Percentiles rank a stretch among this genome's conserved stretches.
These are phyloP conservation scores for Mamestra configurata DNA, from an alignment of 1,140 invertebrate genomes.

Conservation along the genomic window DNA sequence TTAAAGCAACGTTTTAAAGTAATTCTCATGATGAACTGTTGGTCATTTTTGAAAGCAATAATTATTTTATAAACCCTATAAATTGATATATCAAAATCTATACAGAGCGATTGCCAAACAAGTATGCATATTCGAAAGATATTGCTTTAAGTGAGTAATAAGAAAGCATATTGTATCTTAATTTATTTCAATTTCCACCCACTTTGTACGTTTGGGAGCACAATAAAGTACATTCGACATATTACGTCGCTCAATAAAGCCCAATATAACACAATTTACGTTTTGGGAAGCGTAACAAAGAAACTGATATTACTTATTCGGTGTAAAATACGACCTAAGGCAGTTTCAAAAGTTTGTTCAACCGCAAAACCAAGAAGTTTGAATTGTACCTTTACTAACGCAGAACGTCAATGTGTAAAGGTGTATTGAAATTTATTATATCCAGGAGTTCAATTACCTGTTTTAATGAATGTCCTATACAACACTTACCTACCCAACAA, in stretches of 20 bases:
- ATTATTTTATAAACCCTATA: too few relatives aligned
- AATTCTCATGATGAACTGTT: too few relatives aligned
- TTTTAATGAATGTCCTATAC: background rate
- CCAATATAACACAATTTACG: background rate
- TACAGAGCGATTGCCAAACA: background rate
- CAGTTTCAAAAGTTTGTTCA: background rate
- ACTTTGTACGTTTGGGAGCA: background rate
- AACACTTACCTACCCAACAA: constrained; percentile 4
- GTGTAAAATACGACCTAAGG: background rate
- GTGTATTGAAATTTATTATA: constrained; percentile 4
- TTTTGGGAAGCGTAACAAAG: background rate
- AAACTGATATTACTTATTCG: background rate
- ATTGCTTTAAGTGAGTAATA: background rate
- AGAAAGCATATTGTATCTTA: background rate
- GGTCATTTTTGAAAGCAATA: too few relatives aligned
- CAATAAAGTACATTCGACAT: background rate
- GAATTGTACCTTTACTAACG: background rate
- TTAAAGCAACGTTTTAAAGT: too few relatives aligned
- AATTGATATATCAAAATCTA: background rate
- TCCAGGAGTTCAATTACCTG: constrained; percentile 7
- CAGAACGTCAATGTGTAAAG: background rate
- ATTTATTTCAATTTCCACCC: background rate
- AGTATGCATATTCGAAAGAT: background rate
- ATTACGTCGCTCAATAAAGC: background rate
- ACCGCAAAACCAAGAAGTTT: background rate